phyloP scores from a whole-genome alignment of 2,797 vertebrate species.

The Rhabdophis nuchalis region DNA sequence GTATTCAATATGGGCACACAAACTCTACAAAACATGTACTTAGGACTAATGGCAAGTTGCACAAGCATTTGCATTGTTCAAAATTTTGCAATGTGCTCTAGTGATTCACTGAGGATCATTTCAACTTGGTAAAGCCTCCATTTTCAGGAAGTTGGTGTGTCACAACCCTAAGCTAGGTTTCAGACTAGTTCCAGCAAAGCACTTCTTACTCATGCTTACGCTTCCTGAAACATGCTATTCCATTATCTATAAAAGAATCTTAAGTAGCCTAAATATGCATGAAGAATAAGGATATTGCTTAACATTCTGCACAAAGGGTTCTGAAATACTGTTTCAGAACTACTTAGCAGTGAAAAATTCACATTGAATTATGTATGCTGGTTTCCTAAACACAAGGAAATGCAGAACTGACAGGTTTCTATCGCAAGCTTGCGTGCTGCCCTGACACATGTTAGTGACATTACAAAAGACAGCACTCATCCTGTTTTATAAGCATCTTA shows the following conservation, averaged over 20 bases:
- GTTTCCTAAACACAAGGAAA: background rate
- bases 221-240: background rate
- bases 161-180: background rate
- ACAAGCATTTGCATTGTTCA: background rate
- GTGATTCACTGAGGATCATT: constrained; percentile 6
- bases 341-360: background rate
- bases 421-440: background rate
- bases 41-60: background rate
- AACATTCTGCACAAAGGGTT: background rate
- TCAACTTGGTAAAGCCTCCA: background rate
- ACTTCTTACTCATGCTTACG: background rate
- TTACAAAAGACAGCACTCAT: background rate
- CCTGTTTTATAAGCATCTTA: background rate
- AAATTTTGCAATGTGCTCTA: background rate
- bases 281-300: constrained; percentile 1
- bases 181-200: background rate
- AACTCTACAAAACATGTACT: background rate
- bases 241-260: background rate
- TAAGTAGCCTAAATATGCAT: background rate
- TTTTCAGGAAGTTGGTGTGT: constrained; percentile 23
- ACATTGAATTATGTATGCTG: background rate
- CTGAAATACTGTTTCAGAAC: background rate
- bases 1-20: background rate
- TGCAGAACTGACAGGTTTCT: background rate
- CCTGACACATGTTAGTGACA: background rate